Evolutionary conservation across 2,113 vertebrate genomes (phyloP).

Genomic region (Tachycineta bicolor): DNA sequence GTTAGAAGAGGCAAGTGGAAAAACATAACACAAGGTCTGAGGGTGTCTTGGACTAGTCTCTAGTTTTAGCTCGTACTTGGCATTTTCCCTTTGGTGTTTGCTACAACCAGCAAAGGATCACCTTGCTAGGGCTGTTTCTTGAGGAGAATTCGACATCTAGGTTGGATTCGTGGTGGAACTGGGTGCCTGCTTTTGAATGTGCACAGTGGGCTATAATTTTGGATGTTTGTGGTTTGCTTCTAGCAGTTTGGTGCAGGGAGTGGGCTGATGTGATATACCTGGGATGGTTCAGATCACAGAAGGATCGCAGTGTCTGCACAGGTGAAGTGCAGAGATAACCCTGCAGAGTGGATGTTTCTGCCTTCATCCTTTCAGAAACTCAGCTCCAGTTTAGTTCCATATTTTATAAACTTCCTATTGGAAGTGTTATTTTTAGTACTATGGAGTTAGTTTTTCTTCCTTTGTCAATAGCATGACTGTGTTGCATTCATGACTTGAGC

Average conservation of each 20-base stretch:
- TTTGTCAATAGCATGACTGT: neutral
- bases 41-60: neutral
- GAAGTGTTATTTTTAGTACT: neutral
- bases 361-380: neutral
- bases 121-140: neutral
- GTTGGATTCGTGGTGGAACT: neutral
- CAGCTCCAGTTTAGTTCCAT: neutral
- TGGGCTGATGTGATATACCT: neutral
- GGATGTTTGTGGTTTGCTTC: neutral
- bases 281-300: neutral
- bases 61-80: neutral
- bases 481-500: neutral
- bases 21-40: rapidly evolving
- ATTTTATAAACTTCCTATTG: neutral
- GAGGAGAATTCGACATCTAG: neutral
- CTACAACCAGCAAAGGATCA: neutral
- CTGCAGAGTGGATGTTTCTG: neutral
- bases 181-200: neutral
- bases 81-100: neutral
- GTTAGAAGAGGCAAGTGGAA: neutral
- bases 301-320: rapidly evolving
- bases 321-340: neutral
- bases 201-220: neutral
- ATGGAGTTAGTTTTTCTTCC: neutral
- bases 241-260: neutral